A percentile compares a stretch with the other conserved stretches of the same genome.
These are phyloP conservation scores for Lampris incognitus DNA, from an alignment of 2,113 vertebrate genomes.

Conservation along the genomic window DNA sequence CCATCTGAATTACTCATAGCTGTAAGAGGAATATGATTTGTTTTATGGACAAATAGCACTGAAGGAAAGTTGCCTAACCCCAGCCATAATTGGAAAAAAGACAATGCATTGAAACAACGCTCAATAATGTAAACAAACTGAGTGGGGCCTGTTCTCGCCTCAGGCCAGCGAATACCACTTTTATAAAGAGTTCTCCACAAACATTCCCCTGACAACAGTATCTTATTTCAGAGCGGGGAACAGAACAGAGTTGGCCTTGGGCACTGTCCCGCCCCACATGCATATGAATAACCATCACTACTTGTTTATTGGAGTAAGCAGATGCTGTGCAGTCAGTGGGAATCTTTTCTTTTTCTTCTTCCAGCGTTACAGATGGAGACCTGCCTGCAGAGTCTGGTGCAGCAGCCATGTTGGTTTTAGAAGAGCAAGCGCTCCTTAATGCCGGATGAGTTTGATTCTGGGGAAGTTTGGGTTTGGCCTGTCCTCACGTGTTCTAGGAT, in stretches of 20 bases:
- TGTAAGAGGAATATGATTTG: too few relatives aligned
- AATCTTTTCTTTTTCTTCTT: constrained; percentile 4
- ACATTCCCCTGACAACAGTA: constrained; percentile 1
- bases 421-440: constrained; percentile 3
- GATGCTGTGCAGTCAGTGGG: constrained; percentile 50
- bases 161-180: constrained; percentile 19
- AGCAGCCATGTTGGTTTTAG: background rate
- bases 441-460: constrained; percentile 1
- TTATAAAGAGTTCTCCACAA: background rate
- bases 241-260: constrained; percentile 27
- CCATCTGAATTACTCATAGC: too few relatives aligned
- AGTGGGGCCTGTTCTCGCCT: background rate
- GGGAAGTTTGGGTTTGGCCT: background rate
- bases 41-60: too few relatives aligned
- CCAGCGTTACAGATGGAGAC: constrained; percentile 46
- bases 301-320: constrained; percentile 51
- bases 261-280: constrained; percentile 16
- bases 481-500: constrained; percentile 6
- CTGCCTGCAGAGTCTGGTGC: constrained; percentile 9
- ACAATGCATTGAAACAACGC: background rate
- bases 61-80: too few relatives aligned
- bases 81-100: too few relatives aligned
- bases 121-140: background rate
- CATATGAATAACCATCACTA: constrained; percentile 10
- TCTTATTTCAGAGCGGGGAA: constrained; percentile 22